phyloP scores from a whole-genome alignment of 2,888 invertebrate species.

The Hirudinaria manillensis region DNA sequence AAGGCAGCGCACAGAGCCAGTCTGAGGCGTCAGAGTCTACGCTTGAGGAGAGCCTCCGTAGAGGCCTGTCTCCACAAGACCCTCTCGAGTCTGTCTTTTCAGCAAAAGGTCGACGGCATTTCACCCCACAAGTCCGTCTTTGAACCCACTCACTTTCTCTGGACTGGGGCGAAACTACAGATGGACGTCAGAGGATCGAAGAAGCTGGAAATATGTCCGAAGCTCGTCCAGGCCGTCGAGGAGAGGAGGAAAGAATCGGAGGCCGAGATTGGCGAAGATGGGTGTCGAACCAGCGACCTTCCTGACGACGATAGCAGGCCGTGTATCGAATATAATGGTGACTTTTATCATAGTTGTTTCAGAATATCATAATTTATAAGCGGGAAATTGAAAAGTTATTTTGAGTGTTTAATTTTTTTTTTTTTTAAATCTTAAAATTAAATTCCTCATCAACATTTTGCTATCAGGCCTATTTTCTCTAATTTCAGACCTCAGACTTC shows the following conservation, averaged over 20 bases:
- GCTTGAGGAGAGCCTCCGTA: conserved; percentile 15
- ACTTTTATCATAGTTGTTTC: neutral
- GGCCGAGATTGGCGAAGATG: neutral
- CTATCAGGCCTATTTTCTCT: too few relatives aligned
- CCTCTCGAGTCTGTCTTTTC: neutral
- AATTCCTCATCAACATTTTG: too few relatives aligned
- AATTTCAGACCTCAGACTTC: conserved; percentile 20
- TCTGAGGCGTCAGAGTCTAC: conserved; percentile 23
- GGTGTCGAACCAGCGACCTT: neutral
- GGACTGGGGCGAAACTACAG: neutral
- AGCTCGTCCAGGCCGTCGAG: neutral
- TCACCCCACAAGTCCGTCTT: neutral
- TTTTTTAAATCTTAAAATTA: neutral
- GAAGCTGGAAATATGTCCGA: neutral
- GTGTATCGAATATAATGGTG: conserved; percentile 18
- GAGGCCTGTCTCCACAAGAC: conserved; percentile 1
- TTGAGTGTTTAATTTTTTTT: neutral
- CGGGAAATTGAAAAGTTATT: neutral
- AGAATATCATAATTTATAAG: neutral
- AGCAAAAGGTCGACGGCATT: neutral
- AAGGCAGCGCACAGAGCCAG: conserved; percentile 25
- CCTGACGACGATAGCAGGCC: neutral
- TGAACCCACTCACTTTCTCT: conserved; percentile 28
- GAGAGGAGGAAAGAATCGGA: neutral
- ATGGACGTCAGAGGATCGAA: neutral